Evolutionary conservation across 2,888 invertebrate species (phyloP).

Genomic region (Pocota personata): DNA sequence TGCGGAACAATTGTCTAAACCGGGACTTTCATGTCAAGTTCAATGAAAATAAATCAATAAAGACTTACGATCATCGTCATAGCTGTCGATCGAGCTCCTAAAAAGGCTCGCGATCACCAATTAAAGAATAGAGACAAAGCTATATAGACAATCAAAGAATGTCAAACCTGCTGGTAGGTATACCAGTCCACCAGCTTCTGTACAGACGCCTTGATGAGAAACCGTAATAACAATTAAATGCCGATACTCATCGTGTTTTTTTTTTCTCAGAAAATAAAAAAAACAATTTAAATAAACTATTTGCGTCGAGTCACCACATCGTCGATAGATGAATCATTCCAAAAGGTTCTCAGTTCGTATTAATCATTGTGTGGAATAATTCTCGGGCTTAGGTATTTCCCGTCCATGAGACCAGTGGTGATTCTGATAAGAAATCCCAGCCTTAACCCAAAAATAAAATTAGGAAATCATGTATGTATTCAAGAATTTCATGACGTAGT

Average conservation of each 20-base stretch:
- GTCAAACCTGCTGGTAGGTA: slow-evolving; percentile 43
- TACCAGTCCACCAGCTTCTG: slow-evolving; percentile 30
- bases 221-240: slow-evolving; percentile 61
- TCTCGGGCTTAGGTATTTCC: slow-evolving; percentile 22
- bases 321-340: slow-evolving; percentile 31
- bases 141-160: slow-evolving; percentile 29
- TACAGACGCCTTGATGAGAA: slow-evolving; percentile 5
- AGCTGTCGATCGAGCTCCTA: slow-evolving; percentile 21
- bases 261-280: slow-evolving; percentile 25
- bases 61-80: neutral
- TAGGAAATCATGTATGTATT: neutral
- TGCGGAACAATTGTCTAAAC: slow-evolving; percentile 59
- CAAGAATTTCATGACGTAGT: slow-evolving; percentile 22
- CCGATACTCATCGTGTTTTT: slow-evolving; percentile 14
- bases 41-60: slow-evolving; percentile 54
- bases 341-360: slow-evolving; percentile 18
- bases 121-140: slow-evolving; percentile 3
- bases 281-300: slow-evolving; percentile 42
- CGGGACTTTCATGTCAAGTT: slow-evolving; percentile 60
- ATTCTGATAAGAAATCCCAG: slow-evolving; percentile 15
- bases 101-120: slow-evolving; percentile 44
- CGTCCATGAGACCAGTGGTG: neutral
- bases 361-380: slow-evolving; percentile 18
- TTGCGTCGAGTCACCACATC: slow-evolving; percentile 43
- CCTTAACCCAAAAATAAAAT: neutral